Evolutionary conservation across 1,140 invertebrate species (phyloP), one percentile per base, ranked within the genome.

Genomic region (Megalopta genalis): DNA sequence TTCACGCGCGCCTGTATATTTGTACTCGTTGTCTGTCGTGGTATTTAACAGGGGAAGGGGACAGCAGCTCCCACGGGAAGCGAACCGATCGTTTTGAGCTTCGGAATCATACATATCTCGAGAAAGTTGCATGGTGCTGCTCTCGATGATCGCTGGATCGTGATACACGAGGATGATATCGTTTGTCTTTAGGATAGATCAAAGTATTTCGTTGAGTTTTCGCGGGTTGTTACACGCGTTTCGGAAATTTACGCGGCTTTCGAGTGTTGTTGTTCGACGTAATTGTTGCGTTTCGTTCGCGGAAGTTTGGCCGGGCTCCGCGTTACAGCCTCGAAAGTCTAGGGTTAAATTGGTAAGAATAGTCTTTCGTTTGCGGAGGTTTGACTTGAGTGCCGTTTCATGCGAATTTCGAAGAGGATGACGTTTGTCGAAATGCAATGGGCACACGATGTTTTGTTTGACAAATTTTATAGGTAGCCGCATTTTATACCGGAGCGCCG

Each of bases 51-150:
- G 14, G 66, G 39, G 0, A 12, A 27, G n/a, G 16, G 18, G 39
- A n/a, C 46, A 23, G 27, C 49, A 69, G 49, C 46, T 63, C 66
- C 12, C 18, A 32, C 25, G 32, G 23, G n/a, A 62, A 2, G 37
- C 32, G 68, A 37, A 69, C 23, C 75, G 67, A 71, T 66, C 62
- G 77, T 79, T 67, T 67, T 79, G 63, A 79, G 77, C 70, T 65
- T 25, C 49, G 7, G 23, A 66, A 52, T 9, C 27, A 54, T 52
- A 79, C 77, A 79, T 79, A 79, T 79, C 77, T 65, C 39, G 49
- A 21, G 25, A 66, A 46, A 16, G 16, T 42, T 23, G 18, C 37
- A 77, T 5, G 60, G 62, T 64, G 42, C 63, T 57, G 46, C 32
- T 39, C 27, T 42, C 8, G 23, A 42, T 52, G 27, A 42, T 69